Evolutionary conservation across 1,140 invertebrate species (phyloP).

Genomic region (Muscidifurax raptorellus): DNA sequence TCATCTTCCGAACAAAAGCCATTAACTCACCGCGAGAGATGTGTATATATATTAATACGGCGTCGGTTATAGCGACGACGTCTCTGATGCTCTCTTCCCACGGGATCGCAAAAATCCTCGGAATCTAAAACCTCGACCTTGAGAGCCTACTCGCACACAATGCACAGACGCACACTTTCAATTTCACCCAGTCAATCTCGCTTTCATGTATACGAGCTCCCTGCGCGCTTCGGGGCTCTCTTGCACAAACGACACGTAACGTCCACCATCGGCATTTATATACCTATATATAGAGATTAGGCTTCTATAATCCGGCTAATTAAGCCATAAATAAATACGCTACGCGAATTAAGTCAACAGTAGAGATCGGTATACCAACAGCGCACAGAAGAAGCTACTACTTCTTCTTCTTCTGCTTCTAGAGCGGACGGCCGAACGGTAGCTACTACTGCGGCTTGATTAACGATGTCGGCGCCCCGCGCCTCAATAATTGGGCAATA

Average conservation of each 20-base stretch:
- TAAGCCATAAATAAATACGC: conserved; percentile 32
- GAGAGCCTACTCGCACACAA: background rate
- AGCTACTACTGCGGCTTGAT: background rate
- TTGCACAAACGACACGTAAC: background rate
- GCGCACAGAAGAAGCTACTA: background rate
- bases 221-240: too few species aligned
- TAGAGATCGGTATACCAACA: background rate
- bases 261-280: too few species aligned
- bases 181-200: background rate
- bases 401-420: background rate
- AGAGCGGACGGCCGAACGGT: background rate
- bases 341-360: background rate
- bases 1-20: background rate
- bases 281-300: too few species aligned
- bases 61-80: background rate
- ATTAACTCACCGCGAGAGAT: background rate
- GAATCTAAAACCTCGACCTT: background rate
- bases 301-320: conserved; percentile 15
- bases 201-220: background rate
- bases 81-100: background rate
- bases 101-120: background rate
- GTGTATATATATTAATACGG: too few species aligned
- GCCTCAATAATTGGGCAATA: conserved; percentile 45
- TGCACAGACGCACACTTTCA: conserved; percentile 6
- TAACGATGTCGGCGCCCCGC: background rate